phyloP scores from a whole-genome alignment of 2,888 invertebrate species.

The Melolontha melolontha region DNA sequence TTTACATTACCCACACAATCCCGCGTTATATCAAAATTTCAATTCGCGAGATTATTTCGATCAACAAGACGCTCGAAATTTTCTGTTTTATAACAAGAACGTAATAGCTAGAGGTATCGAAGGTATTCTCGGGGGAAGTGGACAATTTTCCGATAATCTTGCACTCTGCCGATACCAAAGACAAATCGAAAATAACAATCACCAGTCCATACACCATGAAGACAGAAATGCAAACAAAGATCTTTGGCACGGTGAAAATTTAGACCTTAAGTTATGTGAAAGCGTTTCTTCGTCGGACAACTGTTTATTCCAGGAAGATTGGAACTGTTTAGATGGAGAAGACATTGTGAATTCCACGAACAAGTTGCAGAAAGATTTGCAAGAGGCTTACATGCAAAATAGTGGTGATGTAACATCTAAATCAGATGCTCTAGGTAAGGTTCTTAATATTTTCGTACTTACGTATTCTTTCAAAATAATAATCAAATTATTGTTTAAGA shows the following conservation, averaged over 20 bases:
- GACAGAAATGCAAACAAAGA: slow-evolving; percentile 13
- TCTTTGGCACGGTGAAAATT: slow-evolving; percentile 6
- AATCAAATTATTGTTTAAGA: no score
- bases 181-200: slow-evolving; percentile 8
- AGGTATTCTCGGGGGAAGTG: slow-evolving; percentile 25
- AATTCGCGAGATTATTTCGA: slow-evolving; percentile 40
- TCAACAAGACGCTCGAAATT: slow-evolving; percentile 36
- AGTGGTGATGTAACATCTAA: background rate
- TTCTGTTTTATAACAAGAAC: slow-evolving; percentile 36
- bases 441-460: background rate
- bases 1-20: slow-evolving; percentile 36
- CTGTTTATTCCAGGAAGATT: slow-evolving; percentile 14
- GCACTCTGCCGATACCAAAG: slow-evolving; percentile 10
- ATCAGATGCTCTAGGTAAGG: slow-evolving; percentile 33
- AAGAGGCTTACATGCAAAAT: slow-evolving; percentile 8
- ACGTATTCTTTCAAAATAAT: no score
- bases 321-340: slow-evolving; percentile 22
- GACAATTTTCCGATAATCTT: slow-evolving; percentile 13
- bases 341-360: slow-evolving; percentile 1
- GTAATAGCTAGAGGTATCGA: slow-evolving; percentile 40
- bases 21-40: slow-evolving; percentile 41
- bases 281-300: background rate
- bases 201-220: slow-evolving; percentile 4
- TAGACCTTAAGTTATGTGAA: slow-evolving; percentile 13
- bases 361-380: slow-evolving; percentile 9